Percentiles rank a stretch among this genome's conserved stretches.
Evolutionary conservation across 2,113 vertebrate species (phyloP).

Genomic region (Dasyornis broadbenti): DNA sequence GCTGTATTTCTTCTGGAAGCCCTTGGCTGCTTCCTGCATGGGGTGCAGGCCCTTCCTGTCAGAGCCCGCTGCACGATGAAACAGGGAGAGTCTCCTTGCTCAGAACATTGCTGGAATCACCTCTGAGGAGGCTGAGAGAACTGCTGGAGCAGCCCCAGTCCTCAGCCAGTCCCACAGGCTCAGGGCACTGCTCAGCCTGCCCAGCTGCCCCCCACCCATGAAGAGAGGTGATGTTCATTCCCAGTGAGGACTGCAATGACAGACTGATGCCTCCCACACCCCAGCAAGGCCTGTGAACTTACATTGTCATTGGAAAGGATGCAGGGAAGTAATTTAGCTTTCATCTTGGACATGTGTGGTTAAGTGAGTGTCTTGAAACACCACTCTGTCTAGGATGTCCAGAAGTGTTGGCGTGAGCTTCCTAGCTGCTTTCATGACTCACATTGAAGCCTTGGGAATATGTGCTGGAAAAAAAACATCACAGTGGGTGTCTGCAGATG

Average conservation of each 20-base stretch:
- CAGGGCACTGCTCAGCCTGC: not conserved
- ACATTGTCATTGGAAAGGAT: accelerated
- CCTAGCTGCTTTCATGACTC: not conserved
- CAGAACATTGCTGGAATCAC: not conserved
- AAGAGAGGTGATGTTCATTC: accelerated
- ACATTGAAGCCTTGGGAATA: not conserved
- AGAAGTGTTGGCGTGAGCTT: not conserved
- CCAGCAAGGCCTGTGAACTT: not conserved
- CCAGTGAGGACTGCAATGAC: accelerated
- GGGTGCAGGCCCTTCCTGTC: too few species aligned
- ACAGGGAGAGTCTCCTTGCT: not conserved
- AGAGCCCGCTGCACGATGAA: too few species aligned
- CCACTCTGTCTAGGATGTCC: not conserved
- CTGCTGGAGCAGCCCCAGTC: not conserved
- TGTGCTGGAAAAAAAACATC: not conserved
- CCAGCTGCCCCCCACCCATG: accelerated
- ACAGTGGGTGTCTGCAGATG: not conserved
- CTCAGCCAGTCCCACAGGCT: accelerated
- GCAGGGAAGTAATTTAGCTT: not conserved
- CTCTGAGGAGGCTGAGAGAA: not conserved
- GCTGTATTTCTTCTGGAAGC: not conserved
- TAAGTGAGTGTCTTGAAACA: not conserved
- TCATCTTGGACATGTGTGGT: not conserved
- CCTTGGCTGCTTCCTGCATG: accelerated
- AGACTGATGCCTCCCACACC: not conserved